A percentile compares a stretch with the other conserved stretches of the same genome.
Conservation (phyloP, 2,888 invertebrate species). For the Erebia epiphron region DNA sequence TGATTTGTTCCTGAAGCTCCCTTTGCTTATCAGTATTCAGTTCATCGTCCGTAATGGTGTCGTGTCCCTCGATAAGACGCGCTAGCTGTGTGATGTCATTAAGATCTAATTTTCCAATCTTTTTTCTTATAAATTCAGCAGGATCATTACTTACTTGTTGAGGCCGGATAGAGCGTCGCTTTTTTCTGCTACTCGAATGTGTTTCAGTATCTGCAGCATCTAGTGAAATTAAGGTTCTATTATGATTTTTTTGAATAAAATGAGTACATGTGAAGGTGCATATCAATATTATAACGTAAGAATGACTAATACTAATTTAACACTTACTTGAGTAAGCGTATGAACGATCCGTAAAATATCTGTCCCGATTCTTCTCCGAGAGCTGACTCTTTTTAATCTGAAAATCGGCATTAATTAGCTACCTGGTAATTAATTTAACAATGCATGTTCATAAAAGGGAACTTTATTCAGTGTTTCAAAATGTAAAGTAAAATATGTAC, state of each 20-base stretch:
- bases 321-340: constrained; percentile 70
- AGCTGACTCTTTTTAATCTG: constrained; percentile 71
- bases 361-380: constrained; percentile 62
- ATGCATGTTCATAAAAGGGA: too few species aligned
- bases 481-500: too few species aligned
- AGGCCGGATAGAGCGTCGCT: constrained; percentile 63
- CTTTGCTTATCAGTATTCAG: constrained; percentile 57
- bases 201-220: constrained; percentile 70
- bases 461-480: too few species aligned
- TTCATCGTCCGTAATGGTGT: constrained; percentile 47
- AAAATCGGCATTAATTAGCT: constrained; percentile 31
- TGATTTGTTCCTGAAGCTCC: constrained; percentile 68
- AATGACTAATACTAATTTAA: background rate
- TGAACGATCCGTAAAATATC: constrained; percentile 59
- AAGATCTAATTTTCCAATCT: constrained; percentile 70
- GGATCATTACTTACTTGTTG: constrained; percentile 76
- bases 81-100: constrained; percentile 70
- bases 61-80: constrained; percentile 70
- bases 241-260: background rate
- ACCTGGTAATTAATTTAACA: background rate
- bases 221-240: constrained; percentile 38
- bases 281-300: too few species aligned
- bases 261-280: too few species aligned
- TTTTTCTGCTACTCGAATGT: constrained; percentile 69
- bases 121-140: constrained; percentile 67